Evolutionary conservation across 2,797 vertebrate genomes (phyloP).

Genomic region (Cygnus olor): DNA sequence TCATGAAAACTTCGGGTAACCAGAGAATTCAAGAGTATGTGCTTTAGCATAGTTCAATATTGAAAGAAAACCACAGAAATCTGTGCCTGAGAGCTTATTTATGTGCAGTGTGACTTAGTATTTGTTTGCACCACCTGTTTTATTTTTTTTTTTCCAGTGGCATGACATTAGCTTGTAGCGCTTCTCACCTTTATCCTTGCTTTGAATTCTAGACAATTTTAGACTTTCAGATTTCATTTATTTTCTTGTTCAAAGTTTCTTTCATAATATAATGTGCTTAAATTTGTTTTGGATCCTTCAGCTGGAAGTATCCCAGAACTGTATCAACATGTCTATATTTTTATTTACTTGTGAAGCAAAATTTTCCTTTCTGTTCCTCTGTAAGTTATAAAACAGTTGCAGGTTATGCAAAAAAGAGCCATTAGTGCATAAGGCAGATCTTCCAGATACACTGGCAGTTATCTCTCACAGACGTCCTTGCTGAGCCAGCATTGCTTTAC

Average conservation of each 20-base stretch:
- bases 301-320: not conserved
- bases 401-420: not conserved
- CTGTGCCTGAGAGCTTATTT: not conserved
- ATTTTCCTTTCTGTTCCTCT: not conserved
- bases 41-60: not conserved
- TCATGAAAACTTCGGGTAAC: not conserved
- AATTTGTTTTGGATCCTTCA: not conserved
- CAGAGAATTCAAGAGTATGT: not conserved
- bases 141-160: not conserved
- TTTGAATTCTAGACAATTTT: not conserved
- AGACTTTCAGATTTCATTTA: not conserved
- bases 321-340: not conserved
- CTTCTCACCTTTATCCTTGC: not conserved
- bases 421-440: not conserved
- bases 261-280: not conserved
- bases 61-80: not conserved
- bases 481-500: not conserved
- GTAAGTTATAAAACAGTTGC: not conserved
- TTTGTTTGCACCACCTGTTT: not conserved
- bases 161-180: rapidly evolving
- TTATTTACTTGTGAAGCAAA: not conserved
- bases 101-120: not conserved
- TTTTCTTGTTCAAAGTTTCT: not conserved
- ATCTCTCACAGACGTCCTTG: constrained; percentile 23
- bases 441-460: not conserved